Evolutionary conservation across 2,113 vertebrate species (phyloP).

Genomic region (rabbit (Oryctolagus cuniculus)): mOryCun1.1 NC_091436.1:99795501-99796000

Average conservation of each 20-base stretch:
- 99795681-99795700: background rate
- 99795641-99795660: background rate
- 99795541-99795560: background rate
- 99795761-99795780: slow-evolving; percentile 6
- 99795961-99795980: background rate
- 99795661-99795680: background rate
- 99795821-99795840: background rate
- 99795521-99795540: background rate
- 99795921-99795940: background rate
- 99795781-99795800: slow-evolving; percentile 17
- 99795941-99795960: background rate
- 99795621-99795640: background rate
- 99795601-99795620: background rate
- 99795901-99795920: background rate
- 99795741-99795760: background rate
- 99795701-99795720: background rate
- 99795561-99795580: background rate
- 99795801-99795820: slow-evolving; percentile 37
- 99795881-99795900: background rate
- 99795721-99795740: background rate
- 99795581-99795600: background rate
- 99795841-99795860: background rate
- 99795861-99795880: background rate
- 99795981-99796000: background rate
- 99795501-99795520: background rate